Conservation (phyloP, 1,140 invertebrate species). For the Sarcophaga bullata region DNA sequence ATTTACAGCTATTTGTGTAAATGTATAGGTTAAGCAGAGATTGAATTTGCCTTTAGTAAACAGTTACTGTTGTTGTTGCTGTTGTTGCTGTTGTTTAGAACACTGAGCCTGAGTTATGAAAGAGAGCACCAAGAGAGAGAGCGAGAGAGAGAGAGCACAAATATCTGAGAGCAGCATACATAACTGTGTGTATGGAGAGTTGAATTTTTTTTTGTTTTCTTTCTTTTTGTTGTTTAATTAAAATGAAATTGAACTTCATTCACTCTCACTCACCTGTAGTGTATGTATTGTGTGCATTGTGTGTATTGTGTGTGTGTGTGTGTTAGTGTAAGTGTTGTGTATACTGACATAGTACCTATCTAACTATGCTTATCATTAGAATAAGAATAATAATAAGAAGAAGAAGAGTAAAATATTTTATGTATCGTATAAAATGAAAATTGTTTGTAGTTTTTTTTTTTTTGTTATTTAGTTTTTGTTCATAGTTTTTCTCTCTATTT, state of each 20-base stretch:
- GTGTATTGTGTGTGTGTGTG: constrained; percentile 1
- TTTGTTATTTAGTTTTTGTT: background rate
- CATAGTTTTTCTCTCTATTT: background rate
- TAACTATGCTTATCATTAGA: too few relatives aligned
- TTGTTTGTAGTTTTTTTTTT: background rate
- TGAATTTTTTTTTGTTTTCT: background rate
- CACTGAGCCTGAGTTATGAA: background rate
- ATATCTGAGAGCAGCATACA: background rate
- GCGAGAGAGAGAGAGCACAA: background rate
- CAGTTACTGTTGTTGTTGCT: background rate
- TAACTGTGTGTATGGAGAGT: background rate
- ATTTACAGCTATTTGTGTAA: constrained; percentile 40
- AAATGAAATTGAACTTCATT: constrained; percentile 61
- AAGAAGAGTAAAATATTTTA: too few relatives aligned
- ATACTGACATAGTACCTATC: background rate
- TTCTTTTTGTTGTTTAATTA: too few relatives aligned
- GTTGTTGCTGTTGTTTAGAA: background rate
- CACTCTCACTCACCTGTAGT: constrained; percentile 64
- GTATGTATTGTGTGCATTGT: background rate
- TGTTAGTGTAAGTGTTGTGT: background rate
- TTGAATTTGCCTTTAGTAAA: background rate
- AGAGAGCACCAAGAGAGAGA: background rate
- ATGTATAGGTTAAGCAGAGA: constrained; percentile 20
- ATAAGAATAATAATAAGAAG: too few relatives aligned
- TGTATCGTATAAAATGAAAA: background rate